phyloP scores from a whole-genome alignment of 2,113 vertebrate genomes.

The Equus przewalskii region DNA sequence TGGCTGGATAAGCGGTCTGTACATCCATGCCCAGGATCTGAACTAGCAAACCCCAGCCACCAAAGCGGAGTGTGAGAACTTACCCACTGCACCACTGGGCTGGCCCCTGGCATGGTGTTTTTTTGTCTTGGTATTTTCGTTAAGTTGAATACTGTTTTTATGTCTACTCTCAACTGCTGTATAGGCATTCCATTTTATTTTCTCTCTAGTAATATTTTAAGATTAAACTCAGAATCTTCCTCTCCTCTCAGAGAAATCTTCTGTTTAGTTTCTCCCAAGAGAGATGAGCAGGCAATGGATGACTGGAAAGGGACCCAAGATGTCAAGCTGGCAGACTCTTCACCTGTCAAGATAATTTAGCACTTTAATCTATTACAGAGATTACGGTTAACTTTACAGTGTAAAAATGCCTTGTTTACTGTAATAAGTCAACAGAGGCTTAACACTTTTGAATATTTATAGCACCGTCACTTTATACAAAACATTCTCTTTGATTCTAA shows the following conservation, averaged over 20 bases:
- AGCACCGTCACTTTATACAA: not conserved
- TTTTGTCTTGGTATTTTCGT: not conserved
- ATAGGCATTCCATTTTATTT: not conserved
- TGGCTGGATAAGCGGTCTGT: too few relatives aligned
- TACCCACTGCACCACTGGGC: too few relatives aligned
- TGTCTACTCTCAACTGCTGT: not conserved
- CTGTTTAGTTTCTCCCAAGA: slow-evolving; percentile 27
- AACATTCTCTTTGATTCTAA: slow-evolving; percentile 32
- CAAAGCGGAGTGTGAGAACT: too few relatives aligned
- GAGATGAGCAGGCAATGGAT: not conserved
- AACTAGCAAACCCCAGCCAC: too few relatives aligned
- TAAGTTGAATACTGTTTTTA: not conserved
- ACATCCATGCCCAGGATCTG: too few relatives aligned
- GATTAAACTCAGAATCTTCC: not conserved
- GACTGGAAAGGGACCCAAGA: not conserved
- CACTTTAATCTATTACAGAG: not conserved
- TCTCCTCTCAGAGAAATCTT: not conserved
- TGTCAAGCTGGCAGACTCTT: not conserved
- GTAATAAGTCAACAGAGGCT: not conserved
- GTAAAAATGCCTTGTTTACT: slow-evolving; percentile 50
- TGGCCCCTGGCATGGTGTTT: not conserved
- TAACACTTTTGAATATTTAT: slow-evolving; percentile 54
- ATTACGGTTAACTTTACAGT: not conserved
- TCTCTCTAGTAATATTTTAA: slow-evolving; percentile 35
- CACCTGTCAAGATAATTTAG: slow-evolving; percentile 42